Percentiles rank a stretch among this genome's conserved stretches.
These are phyloP conservation scores for Erebia ligea DNA, from an alignment of 2,888 invertebrate genomes.

Conservation along the genomic window DNA sequence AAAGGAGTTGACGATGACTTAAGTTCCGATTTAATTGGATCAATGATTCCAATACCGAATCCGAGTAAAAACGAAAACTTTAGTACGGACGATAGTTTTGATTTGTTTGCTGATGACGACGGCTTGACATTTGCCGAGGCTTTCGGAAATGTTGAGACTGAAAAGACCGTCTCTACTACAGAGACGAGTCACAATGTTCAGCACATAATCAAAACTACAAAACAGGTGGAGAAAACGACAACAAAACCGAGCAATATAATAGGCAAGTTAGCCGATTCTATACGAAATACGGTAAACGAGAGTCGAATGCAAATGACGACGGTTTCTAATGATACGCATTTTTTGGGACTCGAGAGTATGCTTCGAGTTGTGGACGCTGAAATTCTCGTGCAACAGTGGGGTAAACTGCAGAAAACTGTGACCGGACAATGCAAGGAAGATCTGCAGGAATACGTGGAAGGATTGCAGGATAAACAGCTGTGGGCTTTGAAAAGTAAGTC, in stretches of 20 bases:
- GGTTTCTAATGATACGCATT: conserved; percentile 43
- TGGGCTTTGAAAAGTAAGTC: conserved; percentile 90
- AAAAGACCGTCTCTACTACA: conserved; percentile 58
- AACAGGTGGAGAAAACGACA: conserved; percentile 58
- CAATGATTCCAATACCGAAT: conserved; percentile 53
- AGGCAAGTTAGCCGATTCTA: conserved; percentile 63
- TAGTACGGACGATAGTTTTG: conserved; percentile 62
- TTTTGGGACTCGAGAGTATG: conserved; percentile 75
- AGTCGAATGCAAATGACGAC: conserved; percentile 57
- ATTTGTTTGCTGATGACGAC: conserved; percentile 71
- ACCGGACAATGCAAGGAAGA: conserved; percentile 80
- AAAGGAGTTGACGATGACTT: conserved; percentile 69
- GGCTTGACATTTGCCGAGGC: conserved; percentile 70
- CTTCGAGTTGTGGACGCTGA: conserved; percentile 83
- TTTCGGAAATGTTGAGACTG: conserved; percentile 57
- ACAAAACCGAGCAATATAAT: conserved; percentile 61
- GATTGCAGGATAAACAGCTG: conserved; percentile 80
- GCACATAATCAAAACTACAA: conserved; percentile 71
- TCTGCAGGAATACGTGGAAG: conserved; percentile 84
- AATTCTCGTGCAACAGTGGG: conserved; percentile 83
- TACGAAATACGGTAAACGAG: conserved; percentile 67
- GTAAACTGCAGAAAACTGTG: conserved; percentile 70
- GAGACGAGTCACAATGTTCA: conserved; percentile 77
- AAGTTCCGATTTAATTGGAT: conserved; percentile 67
- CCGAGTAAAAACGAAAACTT: conserved; percentile 52